Base-by-base conservation (phyloP, 2,797 vertebrate genomes). In the Lepidocolaptes lacrymiger region DNA sequence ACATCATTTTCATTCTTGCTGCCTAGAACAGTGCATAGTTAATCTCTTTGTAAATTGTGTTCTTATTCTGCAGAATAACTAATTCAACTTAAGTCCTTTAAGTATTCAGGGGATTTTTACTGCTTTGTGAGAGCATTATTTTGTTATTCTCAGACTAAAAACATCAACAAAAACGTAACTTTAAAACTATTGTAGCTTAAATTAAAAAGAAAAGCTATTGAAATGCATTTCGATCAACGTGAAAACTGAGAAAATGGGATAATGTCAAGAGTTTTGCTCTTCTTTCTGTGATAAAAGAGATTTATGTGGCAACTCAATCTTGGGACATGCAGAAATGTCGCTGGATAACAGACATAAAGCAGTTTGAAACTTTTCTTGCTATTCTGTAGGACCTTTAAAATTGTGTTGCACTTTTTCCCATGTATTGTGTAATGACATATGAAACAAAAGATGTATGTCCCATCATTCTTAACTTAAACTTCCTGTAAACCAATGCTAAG, bases 1-100 rank as follows among this genome's bases (percentile, higher is more conserved):
- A 85, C 59, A 59, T 34, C 75, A 83, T 96, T 96, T 96, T 96
- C 48, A 82, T 92, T 96, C 87, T 80, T 91, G 52, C 56, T 93
- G 48, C 92, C 97, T 96, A 96, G 94, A 89, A 96, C 11, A 24
- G 9, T 91, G 63, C 95, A 85, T 87, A 69, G 30, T 83, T 79
- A 63, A 62, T 71, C 44, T 80, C 54, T 80, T 62, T 7, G 8
- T 85, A 89, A 89, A 91, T 83, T 67, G 64, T 58, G 63, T 74
- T 95, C 82, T 91, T 95, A 44, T 30, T 91, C 81, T 92, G 68
- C 81, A 89, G 74, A 88, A 77, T 56, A 91, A 84, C 77, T 84
- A 75, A 90, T 91, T 95, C 3, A 7, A 43, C 41, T 67, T 84
- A 69, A 82, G 41, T 92, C 64, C 44, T 85, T 88, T 75, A 94